Evolutionary conservation across 2,797 vertebrate genomes (phyloP).

Genomic region (Oophaga sylvatica): DNA sequence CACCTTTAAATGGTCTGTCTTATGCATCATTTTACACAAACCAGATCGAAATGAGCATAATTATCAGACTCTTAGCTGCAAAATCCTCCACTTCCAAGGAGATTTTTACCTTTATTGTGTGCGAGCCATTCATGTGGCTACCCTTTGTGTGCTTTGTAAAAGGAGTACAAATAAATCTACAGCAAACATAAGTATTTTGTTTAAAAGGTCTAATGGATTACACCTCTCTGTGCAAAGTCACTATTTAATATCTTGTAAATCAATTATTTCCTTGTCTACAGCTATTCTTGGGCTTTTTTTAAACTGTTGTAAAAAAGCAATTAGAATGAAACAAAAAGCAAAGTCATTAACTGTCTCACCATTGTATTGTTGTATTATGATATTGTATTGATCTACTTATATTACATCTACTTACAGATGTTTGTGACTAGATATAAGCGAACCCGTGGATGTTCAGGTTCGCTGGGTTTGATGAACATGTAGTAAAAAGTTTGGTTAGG

Average conservation of each 20-base stretch:
- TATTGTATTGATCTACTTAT: background rate
- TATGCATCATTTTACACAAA: background rate
- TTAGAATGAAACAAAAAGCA: background rate
- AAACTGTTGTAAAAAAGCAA: background rate
- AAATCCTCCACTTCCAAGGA: background rate
- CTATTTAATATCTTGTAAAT: background rate
- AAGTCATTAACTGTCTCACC: background rate
- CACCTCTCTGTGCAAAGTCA: background rate
- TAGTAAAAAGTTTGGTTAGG: no score
- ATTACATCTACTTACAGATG: background rate
- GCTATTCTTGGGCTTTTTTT: background rate
- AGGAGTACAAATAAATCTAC: background rate
- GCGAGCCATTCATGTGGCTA: background rate
- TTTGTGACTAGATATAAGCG: background rate
- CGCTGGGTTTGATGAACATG: no score
- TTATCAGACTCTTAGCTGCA: background rate
- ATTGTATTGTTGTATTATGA: background rate
- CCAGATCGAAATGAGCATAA: background rate
- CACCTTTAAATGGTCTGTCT: background rate
- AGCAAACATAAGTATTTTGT: background rate
- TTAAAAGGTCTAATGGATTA: background rate
- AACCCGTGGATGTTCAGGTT: no score
- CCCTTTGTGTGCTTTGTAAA: background rate
- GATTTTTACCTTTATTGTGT: background rate
- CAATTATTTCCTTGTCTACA: background rate